Evolutionary conservation across 2,797 vertebrate genomes (phyloP).

Genomic region (Vespertilio murinus): DNA sequence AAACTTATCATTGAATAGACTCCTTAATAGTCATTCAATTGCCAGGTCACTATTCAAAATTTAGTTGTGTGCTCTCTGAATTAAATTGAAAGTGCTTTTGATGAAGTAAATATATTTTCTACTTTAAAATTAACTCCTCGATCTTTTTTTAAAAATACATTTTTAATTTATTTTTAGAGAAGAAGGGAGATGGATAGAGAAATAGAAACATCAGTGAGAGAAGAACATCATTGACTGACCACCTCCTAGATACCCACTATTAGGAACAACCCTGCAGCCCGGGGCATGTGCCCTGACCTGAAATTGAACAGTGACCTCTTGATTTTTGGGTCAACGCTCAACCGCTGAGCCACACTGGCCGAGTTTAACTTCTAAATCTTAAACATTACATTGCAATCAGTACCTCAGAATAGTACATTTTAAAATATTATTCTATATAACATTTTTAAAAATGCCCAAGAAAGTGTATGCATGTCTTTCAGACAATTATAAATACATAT

Average conservation of each 20-base stretch:
- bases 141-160: not conserved
- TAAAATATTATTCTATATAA: conserved; percentile 36
- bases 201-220: too few relatives aligned
- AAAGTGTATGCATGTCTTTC: not conserved
- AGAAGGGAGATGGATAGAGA: too few relatives aligned
- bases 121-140: conserved; percentile 4
- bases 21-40: not conserved
- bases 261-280: too few relatives aligned
- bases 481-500: not conserved
- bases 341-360: too few relatives aligned
- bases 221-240: too few relatives aligned
- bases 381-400: not conserved
- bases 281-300: too few relatives aligned
- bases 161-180: too few relatives aligned
- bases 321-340: too few relatives aligned
- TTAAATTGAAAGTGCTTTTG: conserved; percentile 26
- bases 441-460: conserved; percentile 3
- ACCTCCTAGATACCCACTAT: too few relatives aligned
- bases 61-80: not conserved
- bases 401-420: not conserved
- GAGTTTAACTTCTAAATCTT: not conserved
- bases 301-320: too few relatives aligned
- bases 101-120: not conserved
- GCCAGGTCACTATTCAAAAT: not conserved
- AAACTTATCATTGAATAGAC: not conserved